Evolutionary conservation across 2,797 vertebrate genomes (phyloP).

Genomic region (Emydoidea blandingii): DNA sequence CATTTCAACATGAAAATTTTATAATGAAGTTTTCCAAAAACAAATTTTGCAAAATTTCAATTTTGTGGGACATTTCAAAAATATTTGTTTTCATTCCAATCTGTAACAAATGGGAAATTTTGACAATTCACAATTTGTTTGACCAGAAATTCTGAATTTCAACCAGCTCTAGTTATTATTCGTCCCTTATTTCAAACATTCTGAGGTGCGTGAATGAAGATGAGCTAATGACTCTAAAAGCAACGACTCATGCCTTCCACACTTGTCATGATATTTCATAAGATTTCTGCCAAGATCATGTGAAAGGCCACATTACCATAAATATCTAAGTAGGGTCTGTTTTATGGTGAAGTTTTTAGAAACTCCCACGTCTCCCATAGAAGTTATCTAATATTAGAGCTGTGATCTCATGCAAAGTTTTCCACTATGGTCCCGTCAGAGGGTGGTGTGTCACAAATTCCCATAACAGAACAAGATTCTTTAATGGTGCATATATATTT

Average conservation of each 20-base stretch:
- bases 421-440: too few relatives aligned
- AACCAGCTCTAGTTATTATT: background rate
- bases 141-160: too few relatives aligned
- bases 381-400: too few relatives aligned
- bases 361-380: background rate
- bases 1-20: too few relatives aligned
- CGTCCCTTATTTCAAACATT: accelerated
- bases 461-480: too few relatives aligned
- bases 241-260: background rate
- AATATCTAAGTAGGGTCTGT: background rate
- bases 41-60: too few relatives aligned
- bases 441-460: background rate
- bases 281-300: background rate
- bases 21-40: too few relatives aligned
- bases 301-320: background rate
- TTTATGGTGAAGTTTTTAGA: background rate
- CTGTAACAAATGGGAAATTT: too few relatives aligned
- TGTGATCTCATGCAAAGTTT: background rate
- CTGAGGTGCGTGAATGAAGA: background rate
- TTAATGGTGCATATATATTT: too few relatives aligned
- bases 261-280: background rate
- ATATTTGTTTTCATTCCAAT: too few relatives aligned
- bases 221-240: accelerated
- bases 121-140: too few relatives aligned
- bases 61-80: too few relatives aligned